phyloP scores from a whole-genome alignment of 2,113 vertebrate species.

The Clarias macrocephalus region DNA sequence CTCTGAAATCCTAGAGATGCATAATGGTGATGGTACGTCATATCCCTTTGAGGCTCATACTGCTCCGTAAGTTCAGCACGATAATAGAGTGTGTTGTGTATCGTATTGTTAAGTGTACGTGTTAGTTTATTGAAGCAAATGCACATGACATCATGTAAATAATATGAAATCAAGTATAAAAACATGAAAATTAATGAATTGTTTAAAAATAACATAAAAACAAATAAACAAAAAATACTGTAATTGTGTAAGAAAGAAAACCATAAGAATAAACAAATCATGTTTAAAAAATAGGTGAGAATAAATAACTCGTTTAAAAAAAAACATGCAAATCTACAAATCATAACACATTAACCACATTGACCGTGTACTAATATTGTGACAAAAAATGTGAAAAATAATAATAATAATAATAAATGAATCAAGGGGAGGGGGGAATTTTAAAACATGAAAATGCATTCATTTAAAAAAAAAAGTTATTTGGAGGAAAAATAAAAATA shows the following conservation, averaged over 20 bases:
- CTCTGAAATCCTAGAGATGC: neutral
- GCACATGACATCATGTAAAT: neutral
- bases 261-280: neutral
- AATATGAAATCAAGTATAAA: neutral
- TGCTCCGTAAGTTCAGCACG: neutral
- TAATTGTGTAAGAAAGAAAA: neutral
- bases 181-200: neutral
- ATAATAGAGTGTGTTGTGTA: neutral
- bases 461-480: no score
- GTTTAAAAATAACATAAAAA: neutral
- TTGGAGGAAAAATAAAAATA: neutral
- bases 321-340: neutral
- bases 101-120: neutral
- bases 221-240: neutral
- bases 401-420: no score
- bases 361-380: neutral
- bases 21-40: neutral
- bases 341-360: neutral
- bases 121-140: neutral
- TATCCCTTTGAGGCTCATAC: neutral
- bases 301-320: neutral
- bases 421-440: no score
- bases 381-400: neutral
- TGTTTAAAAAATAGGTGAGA: neutral
- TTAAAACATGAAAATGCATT: no score